These are phyloP conservation scores for Deroptyus accipitrinus DNA, from an alignment of 2,113 vertebrate species.

Conservation along the genomic window DNA sequence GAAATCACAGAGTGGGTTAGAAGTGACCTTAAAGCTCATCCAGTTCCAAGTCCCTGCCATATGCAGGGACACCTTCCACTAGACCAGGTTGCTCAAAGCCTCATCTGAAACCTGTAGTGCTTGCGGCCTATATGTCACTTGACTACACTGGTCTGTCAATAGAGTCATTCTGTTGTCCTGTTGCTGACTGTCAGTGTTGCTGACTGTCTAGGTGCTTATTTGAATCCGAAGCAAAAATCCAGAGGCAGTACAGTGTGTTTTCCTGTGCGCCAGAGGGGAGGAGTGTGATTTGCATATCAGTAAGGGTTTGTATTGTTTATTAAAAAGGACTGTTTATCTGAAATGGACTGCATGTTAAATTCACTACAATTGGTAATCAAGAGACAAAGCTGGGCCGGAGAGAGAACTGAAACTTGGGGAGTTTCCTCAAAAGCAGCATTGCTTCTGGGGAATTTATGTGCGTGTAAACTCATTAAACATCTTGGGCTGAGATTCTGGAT, in stretches of 20 bases:
- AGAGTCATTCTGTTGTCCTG: background rate
- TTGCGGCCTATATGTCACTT: background rate
- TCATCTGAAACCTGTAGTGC: background rate
- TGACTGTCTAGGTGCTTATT: background rate
- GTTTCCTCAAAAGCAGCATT: slow-evolving; percentile 13
- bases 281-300: background rate
- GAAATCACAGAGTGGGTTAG: background rate
- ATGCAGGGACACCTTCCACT: background rate
- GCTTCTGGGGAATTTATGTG: slow-evolving; percentile 48
- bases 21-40: background rate
- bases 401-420: background rate
- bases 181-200: background rate
- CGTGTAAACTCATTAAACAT: slow-evolving; percentile 48
- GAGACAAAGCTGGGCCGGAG: slow-evolving; percentile 14
- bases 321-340: slow-evolving; percentile 18
- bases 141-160: background rate
- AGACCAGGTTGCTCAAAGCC: background rate
- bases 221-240: background rate
- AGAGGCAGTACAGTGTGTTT: background rate
- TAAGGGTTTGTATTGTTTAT: background rate
- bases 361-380: background rate
- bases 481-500: slow-evolving; percentile 17
- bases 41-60: background rate
- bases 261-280: background rate
- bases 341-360: slow-evolving; percentile 8